These are phyloP conservation scores for Xenus cinereus DNA, from an alignment of 2,113 vertebrate genomes.

Conservation along the genomic window DNA sequence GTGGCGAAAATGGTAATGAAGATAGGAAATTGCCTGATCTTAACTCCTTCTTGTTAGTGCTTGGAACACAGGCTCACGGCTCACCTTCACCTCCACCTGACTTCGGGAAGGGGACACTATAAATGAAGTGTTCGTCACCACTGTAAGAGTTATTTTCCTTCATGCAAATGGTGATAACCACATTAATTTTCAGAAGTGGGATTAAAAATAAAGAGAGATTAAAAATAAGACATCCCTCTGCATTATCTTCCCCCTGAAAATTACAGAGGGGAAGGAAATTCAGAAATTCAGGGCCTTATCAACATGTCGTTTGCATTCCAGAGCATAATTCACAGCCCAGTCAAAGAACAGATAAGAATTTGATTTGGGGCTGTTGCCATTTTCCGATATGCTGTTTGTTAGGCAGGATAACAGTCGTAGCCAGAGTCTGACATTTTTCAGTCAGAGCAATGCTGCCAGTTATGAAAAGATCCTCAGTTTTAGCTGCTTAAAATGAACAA, in stretches of 20 bases:
- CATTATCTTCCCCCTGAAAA: neutral
- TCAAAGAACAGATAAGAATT: neutral
- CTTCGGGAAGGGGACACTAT: neutral
- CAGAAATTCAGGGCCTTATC: neutral
- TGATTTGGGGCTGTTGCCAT: neutral
- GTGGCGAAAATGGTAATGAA: conserved; percentile 27
- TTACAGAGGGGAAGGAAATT: neutral
- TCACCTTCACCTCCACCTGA: neutral
- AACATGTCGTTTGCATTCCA: neutral
- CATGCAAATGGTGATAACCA: neutral
- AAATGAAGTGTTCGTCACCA: neutral
- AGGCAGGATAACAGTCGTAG: neutral
- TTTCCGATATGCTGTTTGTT: neutral
- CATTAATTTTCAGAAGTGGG: neutral
- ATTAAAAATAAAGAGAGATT: conserved; percentile 10
- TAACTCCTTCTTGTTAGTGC: neutral
- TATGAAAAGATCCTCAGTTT: neutral
- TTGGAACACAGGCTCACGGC: neutral
- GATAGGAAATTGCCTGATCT: neutral
- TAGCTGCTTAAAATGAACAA: neutral
- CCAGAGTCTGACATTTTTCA: neutral
- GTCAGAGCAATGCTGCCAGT: neutral
- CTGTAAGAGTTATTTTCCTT: neutral
- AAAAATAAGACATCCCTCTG: neutral
- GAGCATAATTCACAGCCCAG: neutral